These are phyloP conservation scores for Tortrix viridana DNA, from an alignment of 2,888 invertebrate species.

Conservation along the genomic window DNA sequence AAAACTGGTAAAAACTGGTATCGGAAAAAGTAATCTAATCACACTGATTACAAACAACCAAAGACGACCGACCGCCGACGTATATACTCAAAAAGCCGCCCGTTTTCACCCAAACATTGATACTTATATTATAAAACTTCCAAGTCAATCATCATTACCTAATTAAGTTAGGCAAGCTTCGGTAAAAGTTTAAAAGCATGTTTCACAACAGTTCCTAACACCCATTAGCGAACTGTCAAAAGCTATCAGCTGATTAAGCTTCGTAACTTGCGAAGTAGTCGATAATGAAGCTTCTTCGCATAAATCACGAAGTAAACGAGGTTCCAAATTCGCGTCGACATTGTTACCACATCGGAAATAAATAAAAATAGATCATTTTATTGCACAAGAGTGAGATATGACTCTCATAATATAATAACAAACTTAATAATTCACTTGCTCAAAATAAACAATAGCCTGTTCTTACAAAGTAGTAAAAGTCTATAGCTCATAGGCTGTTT, in stretches of 20 bases:
- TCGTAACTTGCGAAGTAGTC: slow-evolving; percentile 23
- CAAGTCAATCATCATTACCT: slow-evolving; percentile 32
- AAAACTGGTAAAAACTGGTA: too few relatives aligned
- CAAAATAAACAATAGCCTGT: neutral
- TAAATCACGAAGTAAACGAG: slow-evolving; percentile 35
- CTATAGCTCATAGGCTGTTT: neutral
- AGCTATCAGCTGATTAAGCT: slow-evolving; percentile 38
- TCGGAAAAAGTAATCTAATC: too few relatives aligned
- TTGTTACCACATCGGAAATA: slow-evolving; percentile 40
- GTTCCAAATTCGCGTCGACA: slow-evolving; percentile 35
- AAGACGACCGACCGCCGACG: too few relatives aligned
- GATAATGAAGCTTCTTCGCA: slow-evolving; percentile 29
- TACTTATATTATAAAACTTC: slow-evolving; percentile 7
- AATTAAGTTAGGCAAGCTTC: slow-evolving; percentile 34
- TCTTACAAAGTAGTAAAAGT: neutral
- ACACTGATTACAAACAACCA: too few relatives aligned
- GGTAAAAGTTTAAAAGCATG: slow-evolving; percentile 36
- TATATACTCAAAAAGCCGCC: too few relatives aligned
- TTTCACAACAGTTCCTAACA: slow-evolving; percentile 25
- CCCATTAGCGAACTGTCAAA: slow-evolving; percentile 37
- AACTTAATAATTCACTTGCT: neutral
- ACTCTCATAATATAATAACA: slow-evolving; percentile 9
- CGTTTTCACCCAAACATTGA: too few relatives aligned
- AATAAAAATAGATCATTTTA: slow-evolving; percentile 42
- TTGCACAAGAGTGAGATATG: slow-evolving; percentile 42